These are phyloP conservation scores for Pyralis farinalis DNA, from an alignment of 2,888 invertebrate genomes.

Conservation along the genomic window DNA sequence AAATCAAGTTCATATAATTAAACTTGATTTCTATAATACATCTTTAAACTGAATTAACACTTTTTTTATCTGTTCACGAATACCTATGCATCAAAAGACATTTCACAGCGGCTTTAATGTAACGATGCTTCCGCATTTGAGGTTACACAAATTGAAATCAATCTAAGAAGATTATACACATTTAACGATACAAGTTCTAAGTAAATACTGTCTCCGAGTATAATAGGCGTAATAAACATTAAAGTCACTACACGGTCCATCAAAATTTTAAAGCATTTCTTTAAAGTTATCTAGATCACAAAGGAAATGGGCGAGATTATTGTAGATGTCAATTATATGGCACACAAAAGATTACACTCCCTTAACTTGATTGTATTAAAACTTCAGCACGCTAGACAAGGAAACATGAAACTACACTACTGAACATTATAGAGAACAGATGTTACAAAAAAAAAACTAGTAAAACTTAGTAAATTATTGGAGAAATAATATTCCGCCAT, in stretches of 20 bases:
- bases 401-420: slow-evolving; percentile 6
- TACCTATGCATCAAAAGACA: too few species aligned
- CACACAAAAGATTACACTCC: slow-evolving; percentile 32
- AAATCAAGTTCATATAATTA: slow-evolving; percentile 27
- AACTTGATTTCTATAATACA: slow-evolving; percentile 2
- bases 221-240: too few species aligned
- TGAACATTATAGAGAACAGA: not conserved
- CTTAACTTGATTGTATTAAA: slow-evolving; percentile 9
- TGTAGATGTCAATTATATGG: slow-evolving; percentile 46
- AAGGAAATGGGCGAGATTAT: slow-evolving; percentile 65
- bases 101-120: slow-evolving; percentile 33
- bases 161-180: not conserved
- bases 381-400: not conserved
- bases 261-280: slow-evolving; percentile 36
- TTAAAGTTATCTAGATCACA: slow-evolving; percentile 68
- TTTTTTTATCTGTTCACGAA: slow-evolving; percentile 14
- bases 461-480: too few species aligned
- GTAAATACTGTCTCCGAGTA: not conserved
- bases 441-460: slow-evolving; percentile 18
- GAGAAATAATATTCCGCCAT: too few species aligned
- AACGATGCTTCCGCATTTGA: slow-evolving; percentile 47
- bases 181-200: not conserved
- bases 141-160: slow-evolving; percentile 35
- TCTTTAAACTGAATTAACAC: slow-evolving; percentile 9
- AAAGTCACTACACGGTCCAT: slow-evolving; percentile 13